Evolutionary conservation across 2,888 invertebrate species (phyloP), one percentile per base, ranked within the genome.

Genomic region (Amitus sp.): DNA sequence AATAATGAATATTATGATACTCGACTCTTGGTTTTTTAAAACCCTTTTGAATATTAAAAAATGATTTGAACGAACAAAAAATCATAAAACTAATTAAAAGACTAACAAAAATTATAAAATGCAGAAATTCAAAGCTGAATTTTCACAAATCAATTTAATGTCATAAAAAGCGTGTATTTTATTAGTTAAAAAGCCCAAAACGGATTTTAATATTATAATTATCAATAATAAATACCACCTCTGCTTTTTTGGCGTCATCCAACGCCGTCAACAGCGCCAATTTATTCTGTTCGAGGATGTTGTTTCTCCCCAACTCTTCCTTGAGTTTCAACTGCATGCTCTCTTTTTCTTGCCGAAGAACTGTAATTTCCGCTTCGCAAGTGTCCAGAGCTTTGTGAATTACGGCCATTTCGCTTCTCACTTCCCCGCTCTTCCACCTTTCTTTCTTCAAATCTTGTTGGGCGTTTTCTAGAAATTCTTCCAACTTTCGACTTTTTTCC

Each of bases 201-300:
- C n/a, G n/a, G n/a, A n/a, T n/a, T n/a, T n/a, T n/a, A n/a, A n/a
- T n/a, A n/a, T n/a, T n/a, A n/a, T n/a, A n/a, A n/a, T n/a, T n/a
- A n/a, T n/a, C n/a, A n/a, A n/a, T n/a, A n/a, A n/a, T n/a, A n/a
- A n/a, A n/a, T n/a, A n/a, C n/a, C n/a, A 82, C 83, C 75, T 84
- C 82, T 30, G 74, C 74, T 60, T 85, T 86, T 50, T 85, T 80
- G 0, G 87, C 80, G 12, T 87, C 87, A 19, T 85, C 83, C 1
- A 83, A 72, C 12, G 84, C 83, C 19, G 85, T 82, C 63, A 87
- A 85, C 9, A 87, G 76, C 2, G 86, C 84, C 15, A 80, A 78
- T 50, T 88, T 84, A 67, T 88, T 87, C 1, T 83, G 78, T 68
- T 89, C 88, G 18, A 89, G 73, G 43, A 82, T 76, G 34, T 80